phyloP scores from a whole-genome alignment of 2,797 vertebrate species.

The Myotis vivesi region DNA sequence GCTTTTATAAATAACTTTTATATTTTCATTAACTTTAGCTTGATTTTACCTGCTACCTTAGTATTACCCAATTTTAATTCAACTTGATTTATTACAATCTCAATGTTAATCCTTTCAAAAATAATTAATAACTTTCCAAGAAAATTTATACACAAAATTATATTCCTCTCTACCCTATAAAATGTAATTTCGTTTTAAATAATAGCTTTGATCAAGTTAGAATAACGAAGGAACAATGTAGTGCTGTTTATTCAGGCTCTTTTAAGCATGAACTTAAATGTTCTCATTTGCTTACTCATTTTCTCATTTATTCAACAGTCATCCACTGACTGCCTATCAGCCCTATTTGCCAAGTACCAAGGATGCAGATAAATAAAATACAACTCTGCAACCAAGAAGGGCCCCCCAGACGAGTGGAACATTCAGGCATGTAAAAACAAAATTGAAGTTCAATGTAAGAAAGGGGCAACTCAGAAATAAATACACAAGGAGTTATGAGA shows the following conservation, averaged over 20 bases:
- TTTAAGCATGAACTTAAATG: neutral
- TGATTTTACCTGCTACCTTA: slow-evolving; percentile 77
- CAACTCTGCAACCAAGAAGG: neutral
- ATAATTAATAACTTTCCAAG: slow-evolving; percentile 74
- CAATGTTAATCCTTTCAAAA: slow-evolving; percentile 62
- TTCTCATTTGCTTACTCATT: neutral
- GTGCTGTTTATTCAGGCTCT: neutral
- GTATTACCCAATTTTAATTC: slow-evolving; percentile 79
- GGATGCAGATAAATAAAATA: slow-evolving; percentile 19
- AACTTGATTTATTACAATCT: slow-evolving; percentile 79
- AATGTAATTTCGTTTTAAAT: slow-evolving; percentile 50
- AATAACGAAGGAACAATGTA: neutral
- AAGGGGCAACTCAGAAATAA: neutral
- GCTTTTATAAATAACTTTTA: slow-evolving; percentile 77
- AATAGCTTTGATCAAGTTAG: neutral
- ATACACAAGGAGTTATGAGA: neutral
- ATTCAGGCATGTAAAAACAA: neutral
- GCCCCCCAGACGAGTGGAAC: neutral
- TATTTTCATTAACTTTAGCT: slow-evolving; percentile 80
- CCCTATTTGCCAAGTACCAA: neutral
- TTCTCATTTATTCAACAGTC: neutral
- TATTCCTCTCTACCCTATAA: slow-evolving; percentile 60
- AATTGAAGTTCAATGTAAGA: neutral
- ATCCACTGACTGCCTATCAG: neutral
- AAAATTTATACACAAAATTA: slow-evolving; percentile 73